Conservation (phyloP, 2,888 invertebrate species). For the Malthinus flaveolus region DNA sequence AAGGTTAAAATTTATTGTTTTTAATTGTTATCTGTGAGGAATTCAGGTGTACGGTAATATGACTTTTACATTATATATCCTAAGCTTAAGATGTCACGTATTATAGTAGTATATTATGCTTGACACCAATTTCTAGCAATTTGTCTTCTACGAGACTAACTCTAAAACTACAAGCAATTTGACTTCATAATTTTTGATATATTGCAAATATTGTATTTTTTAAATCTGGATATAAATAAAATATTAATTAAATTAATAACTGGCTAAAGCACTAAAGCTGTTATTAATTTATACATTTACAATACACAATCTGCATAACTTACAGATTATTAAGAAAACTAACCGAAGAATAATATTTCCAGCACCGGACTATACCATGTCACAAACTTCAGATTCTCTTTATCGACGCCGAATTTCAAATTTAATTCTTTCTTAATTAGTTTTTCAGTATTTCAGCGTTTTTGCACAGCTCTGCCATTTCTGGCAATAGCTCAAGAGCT, state of each 20-base stretch:
- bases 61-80: constrained; percentile 29
- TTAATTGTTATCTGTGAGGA: constrained; percentile 5
- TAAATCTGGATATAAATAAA: constrained; percentile 20
- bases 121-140: constrained; percentile 31
- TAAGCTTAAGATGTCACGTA: constrained; percentile 34
- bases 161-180: constrained; percentile 17
- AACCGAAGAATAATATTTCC: too few relatives aligned
- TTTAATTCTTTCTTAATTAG: too few relatives aligned
- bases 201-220: constrained; percentile 8
- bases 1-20: neutral
- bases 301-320: too few relatives aligned
- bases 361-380: too few relatives aligned
- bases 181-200: constrained; percentile 18
- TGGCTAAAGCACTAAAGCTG: constrained; percentile 6
- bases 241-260: constrained; percentile 22
- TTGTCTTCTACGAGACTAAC: constrained; percentile 26
- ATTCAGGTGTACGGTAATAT: constrained; percentile 26
- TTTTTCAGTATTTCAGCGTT: too few relatives aligned
- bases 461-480: too few relatives aligned
- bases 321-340: too few relatives aligned
- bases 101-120: constrained; percentile 29
- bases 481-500: too few relatives aligned
- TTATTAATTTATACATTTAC: neutral
- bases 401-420: too few relatives aligned
- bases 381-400: too few relatives aligned